Evolutionary conservation across 1,140 invertebrate species (phyloP), one percentile per base, ranked within the genome.

Genomic region (Mizuhopecten yessoensis): DNA sequence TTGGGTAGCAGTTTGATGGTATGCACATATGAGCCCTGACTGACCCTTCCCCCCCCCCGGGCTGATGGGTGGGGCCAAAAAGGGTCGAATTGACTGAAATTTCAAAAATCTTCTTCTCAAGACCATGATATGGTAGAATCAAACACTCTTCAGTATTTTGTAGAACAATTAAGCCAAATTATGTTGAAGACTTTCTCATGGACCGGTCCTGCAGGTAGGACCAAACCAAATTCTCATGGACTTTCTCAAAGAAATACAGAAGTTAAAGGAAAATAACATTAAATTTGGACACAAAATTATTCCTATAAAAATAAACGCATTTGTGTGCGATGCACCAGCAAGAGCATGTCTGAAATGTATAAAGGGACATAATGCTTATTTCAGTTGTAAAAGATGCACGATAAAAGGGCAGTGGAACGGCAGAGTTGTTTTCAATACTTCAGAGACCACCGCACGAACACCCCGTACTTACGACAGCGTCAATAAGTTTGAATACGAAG

Each of bases 231-330:
- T 96, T 94, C 90, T 96, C 34, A 57, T 86, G 34, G 15, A 92
- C 34, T 96, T 96, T 91, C 86, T 95, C 11, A n/a, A 92, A 49
- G 96, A 97, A 92, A 34, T 93, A 0, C 86, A 88, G 7, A 86
- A 91, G 33, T n/a, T 93, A 9, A 49, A 49, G 23, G 17, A 87
- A 34, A 86, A 86, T 91, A 94, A 94, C 20, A 90, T 95, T 13
- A 34, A 33, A 13, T 33, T 95, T 92, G 33, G 94, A 87, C 89
- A 93, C 34, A 88, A 91, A 89, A 39, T 29, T 23, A 34, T 95
- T 42, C 39, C 75, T 86, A 88, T 96, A 9, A 39, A 91, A 86
- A 87, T 92, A 33, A 34, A 49, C 87, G 90, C 91, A 33, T 94
- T 96, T 91, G 92, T 96, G 11, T n/a, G n/a, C n/a, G n/a, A n/a